A percentile compares a stretch with the other conserved stretches of the same genome.
Conservation (phyloP, 1,140 invertebrate genomes). For the Cotesia vestalis region DNA sequence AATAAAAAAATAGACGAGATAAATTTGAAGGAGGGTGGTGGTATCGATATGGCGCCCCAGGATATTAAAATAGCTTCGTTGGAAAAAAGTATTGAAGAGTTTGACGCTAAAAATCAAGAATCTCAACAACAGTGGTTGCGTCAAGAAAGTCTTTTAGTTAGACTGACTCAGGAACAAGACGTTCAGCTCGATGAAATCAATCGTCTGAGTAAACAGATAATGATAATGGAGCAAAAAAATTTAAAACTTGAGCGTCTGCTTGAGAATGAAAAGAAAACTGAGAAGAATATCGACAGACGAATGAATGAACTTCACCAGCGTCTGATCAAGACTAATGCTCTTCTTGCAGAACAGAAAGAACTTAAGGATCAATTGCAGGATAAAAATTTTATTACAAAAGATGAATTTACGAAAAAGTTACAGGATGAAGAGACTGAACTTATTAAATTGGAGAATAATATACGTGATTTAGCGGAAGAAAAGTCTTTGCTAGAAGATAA, state of each 20-base stretch:
- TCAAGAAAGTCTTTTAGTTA: constrained; percentile 75
- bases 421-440: constrained; percentile 73
- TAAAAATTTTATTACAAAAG: constrained; percentile 68
- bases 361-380: constrained; percentile 70
- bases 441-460: constrained; percentile 73
- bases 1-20: constrained; percentile 69
- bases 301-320: constrained; percentile 71
- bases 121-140: constrained; percentile 79
- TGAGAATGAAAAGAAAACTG: constrained; percentile 68
- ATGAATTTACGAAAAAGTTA: constrained; percentile 65
- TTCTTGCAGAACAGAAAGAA: constrained; percentile 69
- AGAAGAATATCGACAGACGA: constrained; percentile 67
- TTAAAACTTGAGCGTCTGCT: constrained; percentile 73
- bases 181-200: constrained; percentile 73
- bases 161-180: constrained; percentile 73
- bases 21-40: constrained; percentile 50
- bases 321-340: constrained; percentile 69
- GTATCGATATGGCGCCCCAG: constrained; percentile 61
- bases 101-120: constrained; percentile 69
- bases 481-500: constrained; percentile 72
- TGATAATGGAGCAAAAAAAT: constrained; percentile 79
- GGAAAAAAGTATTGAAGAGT: constrained; percentile 71
- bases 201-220: constrained; percentile 75
- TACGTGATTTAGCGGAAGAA: constrained; percentile 72
- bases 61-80: constrained; percentile 69